These are phyloP conservation scores for Melanargia galathea DNA, from an alignment of 2,888 invertebrate genomes.

Conservation along the genomic window DNA sequence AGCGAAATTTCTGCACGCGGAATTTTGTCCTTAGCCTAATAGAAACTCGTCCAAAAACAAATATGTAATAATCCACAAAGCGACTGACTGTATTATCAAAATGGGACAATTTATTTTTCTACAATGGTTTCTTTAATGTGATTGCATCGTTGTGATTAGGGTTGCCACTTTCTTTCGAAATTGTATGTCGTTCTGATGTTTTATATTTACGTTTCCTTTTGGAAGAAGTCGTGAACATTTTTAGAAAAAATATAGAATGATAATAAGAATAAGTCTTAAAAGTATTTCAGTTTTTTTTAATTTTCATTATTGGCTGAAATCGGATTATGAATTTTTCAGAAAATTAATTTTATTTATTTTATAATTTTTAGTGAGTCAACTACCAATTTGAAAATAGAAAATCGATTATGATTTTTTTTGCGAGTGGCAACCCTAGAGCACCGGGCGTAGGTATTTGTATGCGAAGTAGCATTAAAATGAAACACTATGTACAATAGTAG, in stretches of 20 bases:
- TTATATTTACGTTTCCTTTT: not conserved
- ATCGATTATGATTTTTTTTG: not conserved
- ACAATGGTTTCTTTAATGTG: slow-evolving; percentile 57
- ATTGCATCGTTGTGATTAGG: slow-evolving; percentile 60
- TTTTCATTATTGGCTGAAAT: too few species aligned
- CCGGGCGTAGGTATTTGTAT: slow-evolving; percentile 49
- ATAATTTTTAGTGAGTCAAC: too few species aligned
- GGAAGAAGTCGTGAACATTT: not conserved
- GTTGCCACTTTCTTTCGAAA: not conserved
- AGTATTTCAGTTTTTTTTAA: too few species aligned
- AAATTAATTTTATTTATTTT: too few species aligned
- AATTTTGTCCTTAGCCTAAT: too few species aligned
- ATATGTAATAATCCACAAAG: slow-evolving; percentile 3
- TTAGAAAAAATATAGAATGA: not conserved
- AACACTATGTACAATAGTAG: slow-evolving; percentile 45
- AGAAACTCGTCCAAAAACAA: slow-evolving; percentile 16
- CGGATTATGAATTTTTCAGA: too few species aligned
- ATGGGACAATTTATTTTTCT: slow-evolving; percentile 71
- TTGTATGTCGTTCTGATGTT: not conserved
- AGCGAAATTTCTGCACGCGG: too few species aligned
- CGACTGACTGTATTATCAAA: slow-evolving; percentile 52
- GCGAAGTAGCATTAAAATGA: slow-evolving; percentile 54
- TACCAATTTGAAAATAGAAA: too few species aligned
- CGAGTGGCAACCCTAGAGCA: not conserved
- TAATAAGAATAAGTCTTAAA: too few species aligned